Evolutionary conservation across 2,888 invertebrate genomes (phyloP).

Genomic region (Torymus auratus): DNA sequence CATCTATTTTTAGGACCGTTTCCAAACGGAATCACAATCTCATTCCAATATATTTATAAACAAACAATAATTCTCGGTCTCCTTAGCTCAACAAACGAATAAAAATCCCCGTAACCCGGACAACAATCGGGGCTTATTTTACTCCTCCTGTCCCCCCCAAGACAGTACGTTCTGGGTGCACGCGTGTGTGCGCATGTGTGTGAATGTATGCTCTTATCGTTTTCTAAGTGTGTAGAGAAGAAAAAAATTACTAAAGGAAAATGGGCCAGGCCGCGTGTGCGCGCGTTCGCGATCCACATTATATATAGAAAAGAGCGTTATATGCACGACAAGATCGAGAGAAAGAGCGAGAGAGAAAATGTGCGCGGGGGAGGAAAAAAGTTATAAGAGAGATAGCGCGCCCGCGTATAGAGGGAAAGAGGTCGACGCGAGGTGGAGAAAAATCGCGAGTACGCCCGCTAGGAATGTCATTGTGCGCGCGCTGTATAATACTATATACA

Average conservation of each 20-base stretch:
- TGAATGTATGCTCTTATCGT: conserved; percentile 24
- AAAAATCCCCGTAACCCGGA: no score
- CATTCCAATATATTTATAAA: no score
- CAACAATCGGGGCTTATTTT: no score
- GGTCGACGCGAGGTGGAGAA: conserved; percentile 30
- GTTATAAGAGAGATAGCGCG: conserved; percentile 26
- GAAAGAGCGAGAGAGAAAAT: conserved; percentile 6
- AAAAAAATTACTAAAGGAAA: conserved; percentile 36
- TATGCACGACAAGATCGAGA: neutral
- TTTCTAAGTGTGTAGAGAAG: conserved; percentile 40
- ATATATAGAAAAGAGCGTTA: neutral
- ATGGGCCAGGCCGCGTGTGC: conserved; percentile 22
- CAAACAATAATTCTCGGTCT: no score
- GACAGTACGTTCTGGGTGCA: conserved; percentile 28
- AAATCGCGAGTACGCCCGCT: conserved; percentile 38
- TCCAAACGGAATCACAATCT: neutral
- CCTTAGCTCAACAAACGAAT: no score
- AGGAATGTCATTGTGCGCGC: conserved; percentile 45
- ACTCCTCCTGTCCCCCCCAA: neutral
- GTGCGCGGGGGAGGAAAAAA: neutral
- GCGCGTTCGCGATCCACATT: conserved; percentile 2
- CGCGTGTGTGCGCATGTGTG: neutral
- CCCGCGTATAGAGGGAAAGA: conserved; percentile 14
- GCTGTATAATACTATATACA: conserved; percentile 33
- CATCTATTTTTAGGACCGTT: neutral